Percentiles rank a stretch among this genome's conserved stretches.
These are phyloP conservation scores for Isotomurus palustris DNA, from an alignment of 2,888 invertebrate genomes.

Conservation along the genomic window DNA sequence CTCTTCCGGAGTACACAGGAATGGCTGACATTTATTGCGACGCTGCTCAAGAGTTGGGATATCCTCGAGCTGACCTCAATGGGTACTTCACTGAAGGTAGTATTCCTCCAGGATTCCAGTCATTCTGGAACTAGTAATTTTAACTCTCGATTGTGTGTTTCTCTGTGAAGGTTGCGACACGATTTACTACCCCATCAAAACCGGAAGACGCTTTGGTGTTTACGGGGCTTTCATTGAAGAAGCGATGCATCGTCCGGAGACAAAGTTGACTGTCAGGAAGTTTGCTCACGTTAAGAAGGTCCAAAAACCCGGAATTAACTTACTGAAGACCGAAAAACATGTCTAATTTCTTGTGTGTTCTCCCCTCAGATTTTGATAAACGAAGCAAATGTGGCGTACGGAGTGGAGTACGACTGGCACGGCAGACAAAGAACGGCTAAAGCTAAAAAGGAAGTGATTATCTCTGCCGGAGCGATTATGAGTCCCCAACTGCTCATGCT, in stretches of 20 bases:
- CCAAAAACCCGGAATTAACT: background rate
- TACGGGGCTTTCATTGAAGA: conserved; percentile 26
- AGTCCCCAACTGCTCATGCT: conserved; percentile 13
- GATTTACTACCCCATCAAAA: conserved; percentile 36
- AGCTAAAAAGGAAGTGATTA: conserved; percentile 32
- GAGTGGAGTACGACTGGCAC: conserved; percentile 39
- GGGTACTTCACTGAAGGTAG: conserved; percentile 34
- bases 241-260: conserved; percentile 18
- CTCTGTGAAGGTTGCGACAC: conserved; percentile 31
- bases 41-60: conserved; percentile 29
- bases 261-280: conserved; percentile 24
- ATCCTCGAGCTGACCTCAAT: conserved; percentile 31
- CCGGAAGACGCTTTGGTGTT: conserved; percentile 28
- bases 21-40: conserved; percentile 32
- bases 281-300: conserved; percentile 36
- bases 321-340: background rate
- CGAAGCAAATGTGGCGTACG: conserved; percentile 28
- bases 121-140: background rate
- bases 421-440: conserved; percentile 15
- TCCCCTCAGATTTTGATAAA: conserved; percentile 25
- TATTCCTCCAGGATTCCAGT: background rate
- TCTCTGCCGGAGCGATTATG: conserved; percentile 35
- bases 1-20: conserved; percentile 35
- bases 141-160: background rate
- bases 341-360: too few relatives aligned